Percentiles rank a stretch among this genome's conserved stretches.
These are phyloP conservation scores for Anguilla japonica DNA, from an alignment of 2,113 vertebrate species.

Conservation along the genomic window DNA sequence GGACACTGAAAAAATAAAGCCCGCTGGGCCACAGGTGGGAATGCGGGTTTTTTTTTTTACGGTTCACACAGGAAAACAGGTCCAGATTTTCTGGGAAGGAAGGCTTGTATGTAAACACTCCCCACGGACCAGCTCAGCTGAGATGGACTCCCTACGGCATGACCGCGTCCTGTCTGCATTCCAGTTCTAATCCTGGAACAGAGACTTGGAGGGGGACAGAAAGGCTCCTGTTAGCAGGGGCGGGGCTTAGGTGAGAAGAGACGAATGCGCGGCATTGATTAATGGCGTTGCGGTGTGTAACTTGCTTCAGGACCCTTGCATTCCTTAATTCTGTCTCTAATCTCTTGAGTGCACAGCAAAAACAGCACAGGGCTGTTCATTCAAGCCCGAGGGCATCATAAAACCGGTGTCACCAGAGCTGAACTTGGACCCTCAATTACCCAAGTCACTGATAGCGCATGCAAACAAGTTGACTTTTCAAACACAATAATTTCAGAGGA, in stretches of 20 bases:
- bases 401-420: neutral
- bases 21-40: constrained; percentile 13
- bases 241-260: neutral
- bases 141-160: neutral
- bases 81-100: constrained; percentile 23
- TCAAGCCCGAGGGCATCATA: neutral
- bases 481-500: neutral
- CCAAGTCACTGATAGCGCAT: neutral
- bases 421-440: neutral
- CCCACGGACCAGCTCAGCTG: constrained; percentile 16
- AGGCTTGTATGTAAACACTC: constrained; percentile 18
- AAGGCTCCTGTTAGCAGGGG: neutral
- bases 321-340: neutral
- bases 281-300: neutral
- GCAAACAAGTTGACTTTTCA: neutral
- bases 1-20: constrained; percentile 13
- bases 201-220: neutral
- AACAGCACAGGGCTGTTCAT: neutral
- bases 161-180: neutral
- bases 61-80: constrained; percentile 16
- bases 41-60: neutral
- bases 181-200: neutral
- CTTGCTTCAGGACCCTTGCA: neutral
- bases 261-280: neutral
- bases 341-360: neutral